Percentiles rank a stretch among this genome's conserved stretches.
phyloP scores from a whole-genome alignment of 92 coral and sea anemone genomes.

The Phenganax subtilis region DNA sequence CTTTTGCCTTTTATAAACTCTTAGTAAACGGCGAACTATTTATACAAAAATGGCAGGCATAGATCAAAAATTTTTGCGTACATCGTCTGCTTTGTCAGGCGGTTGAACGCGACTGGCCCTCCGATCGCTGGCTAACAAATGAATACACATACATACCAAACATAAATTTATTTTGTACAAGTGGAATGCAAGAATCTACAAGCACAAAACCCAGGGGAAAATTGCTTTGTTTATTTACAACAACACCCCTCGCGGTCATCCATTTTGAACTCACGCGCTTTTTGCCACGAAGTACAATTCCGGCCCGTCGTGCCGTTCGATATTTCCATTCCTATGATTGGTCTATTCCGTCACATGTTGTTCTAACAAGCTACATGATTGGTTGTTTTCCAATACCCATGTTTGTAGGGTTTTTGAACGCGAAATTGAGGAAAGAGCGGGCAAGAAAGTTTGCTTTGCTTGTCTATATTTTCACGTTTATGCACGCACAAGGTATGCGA shows the following conservation, averaged over 20 bases:
- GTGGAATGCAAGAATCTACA: background rate
- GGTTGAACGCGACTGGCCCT: background rate
- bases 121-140: background rate
- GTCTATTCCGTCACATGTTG: background rate
- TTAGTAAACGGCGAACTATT: background rate
- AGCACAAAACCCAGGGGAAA: constrained; percentile 24
- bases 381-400: background rate
- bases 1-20: background rate
- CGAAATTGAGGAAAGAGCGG: background rate
- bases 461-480: background rate
- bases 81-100: background rate
- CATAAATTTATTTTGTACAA: background rate
- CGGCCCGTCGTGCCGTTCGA: constrained; percentile 79
- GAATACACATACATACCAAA: constrained; percentile 16
- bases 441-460: background rate
- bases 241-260: constrained; percentile 33
- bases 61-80: constrained; percentile 1
- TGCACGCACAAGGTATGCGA: background rate
- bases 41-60: constrained; percentile 16
- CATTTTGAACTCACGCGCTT: constrained; percentile 99
- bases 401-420: constrained; percentile 17
- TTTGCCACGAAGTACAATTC: constrained; percentile 84
- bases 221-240: background rate
- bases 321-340: constrained; percentile 53
- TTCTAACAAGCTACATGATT: constrained; percentile 11